Evolutionary conservation across 2,888 invertebrate genomes (phyloP), one percentile per base, ranked within the genome.

Genomic region (Melanchra persicariae): DNA sequence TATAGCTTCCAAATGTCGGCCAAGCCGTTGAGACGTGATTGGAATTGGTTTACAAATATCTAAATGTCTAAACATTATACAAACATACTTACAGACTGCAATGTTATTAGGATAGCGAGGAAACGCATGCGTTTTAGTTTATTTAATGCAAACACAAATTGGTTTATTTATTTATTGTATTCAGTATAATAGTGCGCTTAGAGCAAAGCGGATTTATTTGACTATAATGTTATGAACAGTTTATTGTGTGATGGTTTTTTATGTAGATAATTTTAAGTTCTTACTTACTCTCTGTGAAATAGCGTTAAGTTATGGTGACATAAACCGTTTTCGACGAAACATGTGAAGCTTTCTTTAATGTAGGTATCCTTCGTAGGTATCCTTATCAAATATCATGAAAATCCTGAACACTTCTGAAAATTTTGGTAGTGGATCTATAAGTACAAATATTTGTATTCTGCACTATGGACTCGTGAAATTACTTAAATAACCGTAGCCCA

Each of bases 51-150:
- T 9, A 34, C 34, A 34, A 34, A 34, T 30, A 30, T 30, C 30
- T 6, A 30, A 30, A 30, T 6, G 30, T 6, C 30, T n/a, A n/a
- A n/a, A n/a, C n/a, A n/a, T n/a, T n/a, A n/a, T n/a, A 30, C 34
- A 10, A 12, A 37, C 1, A 37, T 37, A 47, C 15, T 47, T n/a
- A 55, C n/a, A n/a, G 5, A 30, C 10, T 54, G 0, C 26, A 26
- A 26, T 54, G 22, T 55, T 22, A 55, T n/a, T 34, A 12, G n/a
- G 34, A 81, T 63, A 60, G 47, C 55, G 19, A 67, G 74, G 64
- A 81, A 83, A 74, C 65, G 57, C 43, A 19, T 73, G 58, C 55
- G 51, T 79, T 83, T 71, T 66, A 8, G 66, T 77, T 73, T 71
- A 59, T 71, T 77, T 70, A 74, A 69, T 61, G 22, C 7, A 40